Base-by-base conservation (phyloP, 2,888 invertebrate genomes). In the Amaurobius ferox region DNA sequence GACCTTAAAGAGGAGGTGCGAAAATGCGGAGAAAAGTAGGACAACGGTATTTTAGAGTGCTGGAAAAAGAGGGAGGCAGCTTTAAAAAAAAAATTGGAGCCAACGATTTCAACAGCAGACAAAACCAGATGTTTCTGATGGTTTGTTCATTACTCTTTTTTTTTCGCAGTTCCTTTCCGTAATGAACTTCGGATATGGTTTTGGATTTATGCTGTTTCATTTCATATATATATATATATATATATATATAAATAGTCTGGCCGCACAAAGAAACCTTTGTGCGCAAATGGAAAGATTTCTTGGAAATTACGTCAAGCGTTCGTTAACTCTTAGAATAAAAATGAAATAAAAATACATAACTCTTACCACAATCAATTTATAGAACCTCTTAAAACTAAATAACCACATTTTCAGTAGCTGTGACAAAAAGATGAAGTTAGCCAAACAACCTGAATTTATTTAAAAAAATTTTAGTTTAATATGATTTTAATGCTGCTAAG, bases 51-150 rank as follows among this genome's bases (percentile, higher is more conserved):
- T 44, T 44, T 44, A 7, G 44, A 44, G 44, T 13, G 6, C 44
- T 11, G 44, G 16, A 44, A 16, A 44, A 16, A 16, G 44, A 16
- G 44, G 16, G 44, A 44, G 9, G 16, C 44, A 44, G 35, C 35
- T 35, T 35, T 35, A 44, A 16, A 16, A 35, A 11, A 11, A 16
- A 44, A 44, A 44, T 16, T 16, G 44, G 44, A 44, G 44, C 44
- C 44, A 2, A 44, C 2, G 44, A 44, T 44, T 44, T 44, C 16
- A 16, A 7, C 44, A 16, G 6, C 44, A 44, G 44, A 44, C 44
- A 44, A 16, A 44, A 44, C 44, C 44, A 44, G 44, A 44, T 44
- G 44, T 44, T 44, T 44, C 13, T 44, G 44, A 44, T 44, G 44
- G 44, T 44, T 7, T 44, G 9, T 44, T 44, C 44, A 44, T 44